Percentiles rank a stretch among this genome's conserved stretches.
phyloP scores from a whole-genome alignment of 2,797 vertebrate species.

The Catostomus latipinnis region DNA sequence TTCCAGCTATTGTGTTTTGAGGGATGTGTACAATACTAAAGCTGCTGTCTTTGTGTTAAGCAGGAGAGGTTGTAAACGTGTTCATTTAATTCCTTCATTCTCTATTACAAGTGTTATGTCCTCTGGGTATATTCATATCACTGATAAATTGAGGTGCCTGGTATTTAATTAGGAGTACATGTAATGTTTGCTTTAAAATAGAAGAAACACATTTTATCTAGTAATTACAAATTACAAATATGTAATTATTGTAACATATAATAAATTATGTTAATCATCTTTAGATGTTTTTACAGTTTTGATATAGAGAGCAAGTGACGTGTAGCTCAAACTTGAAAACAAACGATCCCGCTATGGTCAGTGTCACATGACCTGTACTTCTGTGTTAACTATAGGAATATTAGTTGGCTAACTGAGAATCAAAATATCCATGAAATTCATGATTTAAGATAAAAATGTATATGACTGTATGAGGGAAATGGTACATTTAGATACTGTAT shows the following conservation, averaged over 20 bases:
- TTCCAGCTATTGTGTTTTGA: conserved; percentile 14
- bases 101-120: conserved; percentile 20
- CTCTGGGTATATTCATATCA: conserved; percentile 38
- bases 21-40: neutral
- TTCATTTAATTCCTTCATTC: conserved; percentile 7
- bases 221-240: conserved; percentile 3
- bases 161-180: conserved; percentile 28
- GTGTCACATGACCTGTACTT: neutral
- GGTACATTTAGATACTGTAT: neutral
- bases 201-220: neutral
- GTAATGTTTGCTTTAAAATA: conserved; percentile 6
- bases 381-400: too few species aligned
- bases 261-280: neutral
- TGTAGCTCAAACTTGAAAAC: neutral
- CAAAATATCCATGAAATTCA: too few species aligned
- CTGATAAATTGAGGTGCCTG: conserved; percentile 13
- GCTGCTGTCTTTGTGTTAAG: neutral
- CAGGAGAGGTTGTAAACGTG: conserved; percentile 1
- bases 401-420: too few species aligned
- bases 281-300: neutral
- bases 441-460: too few species aligned
- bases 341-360: neutral
- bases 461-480: too few species aligned
- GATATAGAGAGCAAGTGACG: neutral
- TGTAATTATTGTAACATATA: neutral